Conservation (phyloP, 1,140 invertebrate genomes). For the Archivesica marissinica region DNA sequence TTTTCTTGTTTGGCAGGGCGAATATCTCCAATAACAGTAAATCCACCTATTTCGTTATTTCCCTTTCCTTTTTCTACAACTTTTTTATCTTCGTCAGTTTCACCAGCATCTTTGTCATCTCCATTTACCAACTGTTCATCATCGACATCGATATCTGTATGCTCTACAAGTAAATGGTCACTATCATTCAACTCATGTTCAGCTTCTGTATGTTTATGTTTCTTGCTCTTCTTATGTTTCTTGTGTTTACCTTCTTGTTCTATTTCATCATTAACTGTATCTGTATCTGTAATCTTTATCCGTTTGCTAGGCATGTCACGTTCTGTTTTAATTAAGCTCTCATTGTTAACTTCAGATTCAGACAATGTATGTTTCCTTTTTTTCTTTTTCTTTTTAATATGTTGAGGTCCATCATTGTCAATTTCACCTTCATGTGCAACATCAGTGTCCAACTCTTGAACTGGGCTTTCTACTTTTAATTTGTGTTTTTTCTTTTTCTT, state of each 20-base stretch:
- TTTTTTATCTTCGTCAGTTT: constrained; percentile 9
- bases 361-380: constrained; percentile 48
- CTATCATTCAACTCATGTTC: neutral
- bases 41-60: constrained; percentile 75
- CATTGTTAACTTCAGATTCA: neutral
- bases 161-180: neutral
- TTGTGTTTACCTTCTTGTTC: neutral
- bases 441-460: neutral
- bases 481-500: constrained; percentile 41
- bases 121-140: constrained; percentile 3
- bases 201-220: neutral
- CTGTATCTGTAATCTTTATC: neutral
- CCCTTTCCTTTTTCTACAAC: constrained; percentile 8
- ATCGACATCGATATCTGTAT: constrained; percentile 4
- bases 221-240: constrained; percentile 2
- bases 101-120: neutral
- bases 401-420: constrained; percentile 25
- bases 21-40: constrained; percentile 80
- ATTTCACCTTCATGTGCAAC: constrained; percentile 13
- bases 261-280: neutral
- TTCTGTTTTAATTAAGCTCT: neutral
- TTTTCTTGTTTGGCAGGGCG: constrained; percentile 76
- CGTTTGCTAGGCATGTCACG: neutral
- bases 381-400: constrained; percentile 44
- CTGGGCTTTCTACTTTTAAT: neutral